phyloP scores from a whole-genome alignment of 2,797 vertebrate genomes.

The Dromococcyx pavoninus region DNA sequence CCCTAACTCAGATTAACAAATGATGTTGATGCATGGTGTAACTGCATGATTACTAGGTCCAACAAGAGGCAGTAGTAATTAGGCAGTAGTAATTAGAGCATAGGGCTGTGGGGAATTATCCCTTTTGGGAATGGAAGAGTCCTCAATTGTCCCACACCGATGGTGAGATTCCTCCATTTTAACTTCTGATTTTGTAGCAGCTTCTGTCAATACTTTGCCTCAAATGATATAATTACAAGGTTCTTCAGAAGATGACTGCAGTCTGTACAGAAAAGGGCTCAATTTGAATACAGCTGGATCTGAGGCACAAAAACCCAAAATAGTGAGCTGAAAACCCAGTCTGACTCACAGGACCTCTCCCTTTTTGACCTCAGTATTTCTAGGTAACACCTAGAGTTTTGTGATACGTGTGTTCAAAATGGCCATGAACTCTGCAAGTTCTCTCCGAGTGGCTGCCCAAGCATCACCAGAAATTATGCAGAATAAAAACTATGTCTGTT shows the following conservation, averaged over 20 bases:
- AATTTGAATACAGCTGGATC: not conserved
- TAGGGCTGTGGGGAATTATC: not conserved
- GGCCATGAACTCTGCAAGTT: not conserved
- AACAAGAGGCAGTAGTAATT: not conserved
- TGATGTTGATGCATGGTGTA: not conserved
- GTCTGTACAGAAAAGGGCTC: not conserved
- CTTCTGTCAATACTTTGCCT: not conserved
- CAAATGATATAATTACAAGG: not conserved
- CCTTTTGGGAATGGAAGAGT: not conserved
- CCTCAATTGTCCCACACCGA: not conserved
- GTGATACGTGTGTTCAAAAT: fast-evolving
- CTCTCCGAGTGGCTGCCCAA: not conserved
- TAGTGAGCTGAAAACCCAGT: not conserved
- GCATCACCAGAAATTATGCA: not conserved
- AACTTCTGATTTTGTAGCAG: not conserved
- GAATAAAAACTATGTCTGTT: not conserved
- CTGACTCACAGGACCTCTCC: not conserved
- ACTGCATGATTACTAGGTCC: not conserved
- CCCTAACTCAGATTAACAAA: not conserved
- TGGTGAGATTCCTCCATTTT: not conserved
- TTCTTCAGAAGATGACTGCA: not conserved
- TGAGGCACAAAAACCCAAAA: not conserved
- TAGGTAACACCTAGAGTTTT: not conserved
- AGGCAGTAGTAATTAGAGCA: no score
- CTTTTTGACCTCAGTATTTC: not conserved